Base-by-base conservation (phyloP, 2,113 vertebrate genomes). In the Neodontobutis hainanensis region DNA sequence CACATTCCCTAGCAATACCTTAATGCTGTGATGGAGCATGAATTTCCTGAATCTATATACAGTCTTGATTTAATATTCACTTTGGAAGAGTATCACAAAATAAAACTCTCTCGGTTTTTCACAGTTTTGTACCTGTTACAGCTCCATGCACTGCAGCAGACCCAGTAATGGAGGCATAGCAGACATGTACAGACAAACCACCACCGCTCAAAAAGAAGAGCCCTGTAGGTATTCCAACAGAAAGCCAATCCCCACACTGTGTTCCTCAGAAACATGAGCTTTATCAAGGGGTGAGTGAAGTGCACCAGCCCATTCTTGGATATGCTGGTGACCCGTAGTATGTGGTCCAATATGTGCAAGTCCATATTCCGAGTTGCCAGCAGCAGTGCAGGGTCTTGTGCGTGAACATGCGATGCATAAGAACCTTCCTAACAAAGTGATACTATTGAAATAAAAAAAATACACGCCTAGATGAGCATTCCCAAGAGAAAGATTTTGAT, bases 321-420 rank as follows among this genome's bases (percentile, higher is more conserved):
- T 68, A 94, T 93, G 76, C 91, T 92, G 55, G 91, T 92, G 50
- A 94, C 92, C 69, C 90, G 89, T 14, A 94, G 89, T 59, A 88
- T 86, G 75, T 94, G 93, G 65, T 94, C 93, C 68, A 94, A 32
- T 43, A 94, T 94, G 83, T 94, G 93, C 63, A 94, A 65, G 65
- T 94, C 93, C 93, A 94, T 94, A 5, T 49, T 80, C 16, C 48
- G 58, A 68, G 27, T 57, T 5, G 7, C 5, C 44, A 69, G 42
- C 60, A 12, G 60, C 16, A 51, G 49, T 2, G 49, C 48, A 16
- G 58, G 4, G 62, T 53, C 56, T 59, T 47, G 15, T 34, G 27
- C 46, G 34, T 34, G 55, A 60, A 67, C 68, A 45, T 38, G 61
- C 8, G 38, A 38, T 7, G 38, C 57, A 14, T 27, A 15, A 59